Evolutionary conservation across 2,888 invertebrate species (phyloP), one percentile per base, ranked within the genome.

Genomic region (Epiblema foenella): DNA sequence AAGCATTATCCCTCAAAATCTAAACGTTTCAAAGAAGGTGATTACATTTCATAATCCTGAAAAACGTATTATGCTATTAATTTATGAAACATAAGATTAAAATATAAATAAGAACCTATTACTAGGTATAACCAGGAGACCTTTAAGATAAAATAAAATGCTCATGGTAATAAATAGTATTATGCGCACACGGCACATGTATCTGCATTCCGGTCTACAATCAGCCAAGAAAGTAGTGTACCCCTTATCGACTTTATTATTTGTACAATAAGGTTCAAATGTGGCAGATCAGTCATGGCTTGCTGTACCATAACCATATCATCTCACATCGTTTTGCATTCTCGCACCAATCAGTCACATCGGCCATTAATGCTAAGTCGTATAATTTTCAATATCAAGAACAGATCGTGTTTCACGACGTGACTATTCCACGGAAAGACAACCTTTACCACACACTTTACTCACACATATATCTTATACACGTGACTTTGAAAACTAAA

Each of bases 301-400:
- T 24, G 24, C 24, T 4, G 57, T 42, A 42, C 15, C 56, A 68
- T 62, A 62, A 42, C 15, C 56, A 68, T 62, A 62, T 46, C 56
- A 15, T n/a, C 29, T 39, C 51, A 60, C 46, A 56, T 46, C 69
- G 49, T 49, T 64, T 59, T 54, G 58, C 56, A 65, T 65, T 65
- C 64, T 58, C 37, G 52, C 65, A 42, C 29, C 59, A 65, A 65
- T 65, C 70, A 70, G 54, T 70, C 59, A 65, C 65, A 59, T 69
- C 70, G 52, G 59, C 65, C 62, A 67, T 66, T 62, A 67, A 56
- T 56, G 24, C n/a, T 37, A 57, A 69, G 37, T 62, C 37, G 62
- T 73, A 69, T 69, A 73, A 68, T 72, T 75, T 76, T 76, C 77
- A 81, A 80, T 81, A 81, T 80, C 78, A 80, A 80, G 79, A 78